These are phyloP conservation scores for Nyctalus aviator DNA, from an alignment of 2,797 vertebrate genomes.

Conservation along the genomic window DNA sequence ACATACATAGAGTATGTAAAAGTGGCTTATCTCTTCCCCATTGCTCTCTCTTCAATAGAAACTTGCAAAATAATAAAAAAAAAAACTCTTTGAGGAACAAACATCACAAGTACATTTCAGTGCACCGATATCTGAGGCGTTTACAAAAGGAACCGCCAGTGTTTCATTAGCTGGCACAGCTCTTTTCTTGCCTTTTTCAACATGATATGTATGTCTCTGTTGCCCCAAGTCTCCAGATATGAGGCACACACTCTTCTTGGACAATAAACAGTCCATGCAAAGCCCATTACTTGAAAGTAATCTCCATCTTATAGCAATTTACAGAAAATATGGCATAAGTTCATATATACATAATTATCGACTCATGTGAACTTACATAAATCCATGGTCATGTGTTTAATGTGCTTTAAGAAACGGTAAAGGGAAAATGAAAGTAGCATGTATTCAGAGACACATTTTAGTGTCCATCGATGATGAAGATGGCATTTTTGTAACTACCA, in stretches of 20 bases:
- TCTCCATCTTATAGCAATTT: neutral
- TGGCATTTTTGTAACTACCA: neutral
- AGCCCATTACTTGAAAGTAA: slow-evolving; percentile 1
- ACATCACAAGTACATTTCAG: neutral
- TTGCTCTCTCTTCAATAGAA: neutral
- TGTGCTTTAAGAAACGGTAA: neutral
- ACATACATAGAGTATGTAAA: neutral
- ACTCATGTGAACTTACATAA: neutral
- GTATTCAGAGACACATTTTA: neutral
- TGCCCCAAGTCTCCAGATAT: neutral
- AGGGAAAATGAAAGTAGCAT: neutral
- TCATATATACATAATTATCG: neutral
- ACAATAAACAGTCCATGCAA: neutral
- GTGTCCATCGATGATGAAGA: neutral
- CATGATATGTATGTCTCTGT: neutral
- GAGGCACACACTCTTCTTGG: neutral
- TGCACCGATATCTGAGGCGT: neutral
- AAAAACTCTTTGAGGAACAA: neutral
- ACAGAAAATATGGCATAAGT: neutral
- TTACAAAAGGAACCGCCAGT: neutral
- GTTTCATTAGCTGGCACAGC: neutral
- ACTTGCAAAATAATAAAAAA: slow-evolving; percentile 1
- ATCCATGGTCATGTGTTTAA: neutral
- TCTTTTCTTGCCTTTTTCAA: slow-evolving; percentile 15
- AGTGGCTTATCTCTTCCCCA: neutral